Conservation (phyloP, 53 echinoderm and acorn worm genomes). For the Apostichopus leukothele region DNA sequence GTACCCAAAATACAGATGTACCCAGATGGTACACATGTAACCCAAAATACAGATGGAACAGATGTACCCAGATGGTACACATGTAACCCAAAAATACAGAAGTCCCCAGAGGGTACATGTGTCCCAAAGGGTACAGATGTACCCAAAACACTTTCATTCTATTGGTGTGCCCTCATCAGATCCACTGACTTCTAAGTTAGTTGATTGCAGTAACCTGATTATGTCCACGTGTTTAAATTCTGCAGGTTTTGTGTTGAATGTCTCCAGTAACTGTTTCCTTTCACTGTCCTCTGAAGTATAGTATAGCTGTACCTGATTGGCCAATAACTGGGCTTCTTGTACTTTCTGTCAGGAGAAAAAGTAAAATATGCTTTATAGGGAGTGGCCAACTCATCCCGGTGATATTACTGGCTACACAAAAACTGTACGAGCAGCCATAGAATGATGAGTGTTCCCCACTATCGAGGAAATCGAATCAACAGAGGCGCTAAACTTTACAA, state of each 20-base stretch:
- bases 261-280: slow-evolving; percentile 53
- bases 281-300: slow-evolving; percentile 68
- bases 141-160: background rate
- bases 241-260: slow-evolving; percentile 76
- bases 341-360: slow-evolving; percentile 55
- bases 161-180: slow-evolving; percentile 30
- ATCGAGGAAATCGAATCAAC: too few relatives aligned
- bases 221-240: slow-evolving; percentile 66
- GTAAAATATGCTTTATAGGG: background rate
- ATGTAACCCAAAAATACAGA: too few relatives aligned
- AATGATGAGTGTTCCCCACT: background rate
- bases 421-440: too few relatives aligned
- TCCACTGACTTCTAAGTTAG: background rate
- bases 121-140: too few relatives aligned
- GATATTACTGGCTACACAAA: background rate
- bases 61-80: too few relatives aligned
- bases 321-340: slow-evolving; percentile 87
- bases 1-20: too few relatives aligned
- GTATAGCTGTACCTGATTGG: slow-evolving; percentile 93
- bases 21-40: too few relatives aligned
- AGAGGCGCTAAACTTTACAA: too few relatives aligned
- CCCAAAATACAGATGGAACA: too few relatives aligned
- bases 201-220: slow-evolving; percentile 12
- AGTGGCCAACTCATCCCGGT: too few relatives aligned
- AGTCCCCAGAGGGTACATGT: too few relatives aligned